Conservation (phyloP, 2,113 vertebrate genomes). For the Leucoraja erinaceus region DNA sequence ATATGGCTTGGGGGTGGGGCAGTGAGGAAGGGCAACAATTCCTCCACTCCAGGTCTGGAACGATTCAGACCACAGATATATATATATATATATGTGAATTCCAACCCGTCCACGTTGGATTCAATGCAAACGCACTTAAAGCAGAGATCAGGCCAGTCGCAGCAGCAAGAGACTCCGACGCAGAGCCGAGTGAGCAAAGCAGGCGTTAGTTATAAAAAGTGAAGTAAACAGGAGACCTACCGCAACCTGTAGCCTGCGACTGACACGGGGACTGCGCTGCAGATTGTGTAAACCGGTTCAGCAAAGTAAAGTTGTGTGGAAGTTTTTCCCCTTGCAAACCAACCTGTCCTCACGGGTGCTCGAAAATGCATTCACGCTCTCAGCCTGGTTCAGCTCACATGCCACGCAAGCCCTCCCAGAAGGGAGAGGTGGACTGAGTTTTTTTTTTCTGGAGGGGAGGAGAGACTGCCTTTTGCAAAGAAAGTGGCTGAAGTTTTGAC, state of each 20-base stretch:
- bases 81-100: neutral
- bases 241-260: conserved; percentile 4
- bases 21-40: neutral
- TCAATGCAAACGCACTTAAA: neutral
- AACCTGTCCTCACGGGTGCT: conserved; percentile 39
- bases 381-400: conserved; percentile 39
- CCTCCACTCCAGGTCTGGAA: neutral
- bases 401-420: conserved; percentile 43
- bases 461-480: conserved; percentile 19
- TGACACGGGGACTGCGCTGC: neutral
- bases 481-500: conserved; percentile 35
- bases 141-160: neutral
- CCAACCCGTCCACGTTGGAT: neutral
- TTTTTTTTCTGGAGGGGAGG: conserved; percentile 40
- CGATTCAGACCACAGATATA: neutral
- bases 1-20: neutral
- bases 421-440: neutral
- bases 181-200: neutral
- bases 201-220: neutral
- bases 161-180: neutral
- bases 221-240: conserved; percentile 39
- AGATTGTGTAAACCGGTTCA: neutral
- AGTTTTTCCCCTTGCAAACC: conserved; percentile 35
- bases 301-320: conserved; percentile 38
- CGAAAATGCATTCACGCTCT: conserved; percentile 39